phyloP scores from a whole-genome alignment of 1,140 invertebrate species.

The Planococcus citri region DNA sequence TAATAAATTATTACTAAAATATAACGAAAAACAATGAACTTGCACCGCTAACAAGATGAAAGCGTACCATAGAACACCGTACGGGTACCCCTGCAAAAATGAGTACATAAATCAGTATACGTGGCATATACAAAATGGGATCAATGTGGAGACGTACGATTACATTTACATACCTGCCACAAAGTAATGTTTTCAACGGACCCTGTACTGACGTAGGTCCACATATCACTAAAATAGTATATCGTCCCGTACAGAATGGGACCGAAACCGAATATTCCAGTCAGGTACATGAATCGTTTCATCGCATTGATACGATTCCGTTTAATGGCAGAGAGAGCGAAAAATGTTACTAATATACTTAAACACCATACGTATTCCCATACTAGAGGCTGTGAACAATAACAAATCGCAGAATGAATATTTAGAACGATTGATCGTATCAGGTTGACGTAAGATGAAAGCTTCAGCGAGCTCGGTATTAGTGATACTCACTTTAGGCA shows the following conservation, averaged over 20 bases:
- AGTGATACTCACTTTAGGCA: constrained; percentile 58
- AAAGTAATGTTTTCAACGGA: constrained; percentile 50
- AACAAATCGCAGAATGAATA: constrained; percentile 25
- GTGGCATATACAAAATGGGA: background rate
- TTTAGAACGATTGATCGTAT: background rate
- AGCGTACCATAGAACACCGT: constrained; percentile 85
- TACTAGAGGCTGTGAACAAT: constrained; percentile 57
- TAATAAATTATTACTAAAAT: constrained; percentile 75
- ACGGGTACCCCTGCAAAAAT: constrained; percentile 68
- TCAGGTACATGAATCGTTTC: constrained; percentile 69
- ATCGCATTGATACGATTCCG: constrained; percentile 67
- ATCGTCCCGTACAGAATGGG: constrained; percentile 68
- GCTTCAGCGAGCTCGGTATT: background rate
- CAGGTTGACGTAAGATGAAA: too few relatives aligned
- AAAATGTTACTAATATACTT: constrained; percentile 69
- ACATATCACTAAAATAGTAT: constrained; percentile 75
- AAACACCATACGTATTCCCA: constrained; percentile 94
- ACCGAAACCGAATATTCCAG: constrained; percentile 60
- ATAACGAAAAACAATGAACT: constrained; percentile 80
- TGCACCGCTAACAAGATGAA: constrained; percentile 80
- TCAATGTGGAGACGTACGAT: too few relatives aligned
- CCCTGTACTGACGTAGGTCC: constrained; percentile 57
- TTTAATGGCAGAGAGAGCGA: constrained; percentile 73
- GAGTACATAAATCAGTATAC: constrained; percentile 25
- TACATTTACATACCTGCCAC: constrained; percentile 67